Evolutionary conservation across 2,113 vertebrate genomes (phyloP), one percentile per base, ranked within the genome.

Genomic region (Nannospalax galili): DNA sequence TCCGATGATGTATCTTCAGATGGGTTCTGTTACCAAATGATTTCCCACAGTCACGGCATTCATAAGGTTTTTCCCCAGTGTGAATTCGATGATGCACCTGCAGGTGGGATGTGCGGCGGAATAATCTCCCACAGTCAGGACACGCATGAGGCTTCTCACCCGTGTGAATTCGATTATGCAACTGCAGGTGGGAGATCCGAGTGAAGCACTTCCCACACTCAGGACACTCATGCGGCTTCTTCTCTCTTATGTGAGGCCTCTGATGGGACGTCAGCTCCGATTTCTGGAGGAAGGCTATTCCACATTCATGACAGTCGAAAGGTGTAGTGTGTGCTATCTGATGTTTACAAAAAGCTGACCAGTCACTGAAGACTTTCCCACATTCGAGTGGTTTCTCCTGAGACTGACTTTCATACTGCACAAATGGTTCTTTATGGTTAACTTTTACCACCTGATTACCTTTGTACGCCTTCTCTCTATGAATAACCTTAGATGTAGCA

Each of bases 391-490:
- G 75, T 65, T 95, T 96, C 69, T 96, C 90, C 12, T 12, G 77
- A 30, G 30, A 64, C 15, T 58, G 48, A 79, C 73, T 88, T 35
- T 74, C 94, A 32, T 93, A 95, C 72, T 96, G 96, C 32, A 35
- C 22, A 9, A 96, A 86, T 87, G 96, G 86, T 3, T 93, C 94
- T 45, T 94, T 96, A n/a, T 82, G 92, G 77, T 62, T 70, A 78
- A 86, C 84, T 88, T 97, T 97, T 37, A 93, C 94, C 0, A 92
- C 95, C 42, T 97, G 93, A 0, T 72, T 94, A 1, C 89, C 92
- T 75, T 73, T 35, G 14, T 80, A 80, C 0, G 97, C 5, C 17
- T 52, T 52, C 45, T 78, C 16, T 30, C 4, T 48, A 19, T 17
- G 28, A 35, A 30, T 26, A 35, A 20, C 2, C 30, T 35, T 35